phyloP scores from a whole-genome alignment of 2,888 invertebrate species.

The Eulithis prunata region DNA sequence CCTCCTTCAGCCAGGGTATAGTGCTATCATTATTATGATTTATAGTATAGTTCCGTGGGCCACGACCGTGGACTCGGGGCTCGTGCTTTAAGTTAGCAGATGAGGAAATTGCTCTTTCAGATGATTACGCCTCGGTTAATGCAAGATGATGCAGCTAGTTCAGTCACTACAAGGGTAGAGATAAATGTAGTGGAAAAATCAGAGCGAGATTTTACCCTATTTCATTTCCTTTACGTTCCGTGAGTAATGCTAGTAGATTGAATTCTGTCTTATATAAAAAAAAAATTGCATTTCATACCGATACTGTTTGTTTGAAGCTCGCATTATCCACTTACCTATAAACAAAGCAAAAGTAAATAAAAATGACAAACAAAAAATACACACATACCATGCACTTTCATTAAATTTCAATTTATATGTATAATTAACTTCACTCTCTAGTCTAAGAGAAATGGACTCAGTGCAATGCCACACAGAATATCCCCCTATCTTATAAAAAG shows the following conservation, averaged over 20 bases:
- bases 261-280: too few species aligned
- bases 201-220: too few species aligned
- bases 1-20: slow-evolving; percentile 15
- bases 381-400: too few species aligned
- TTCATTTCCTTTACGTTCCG: too few species aligned
- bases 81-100: slow-evolving; percentile 73
- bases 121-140: slow-evolving; percentile 65
- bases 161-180: slow-evolving; percentile 6
- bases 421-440: too few species aligned
- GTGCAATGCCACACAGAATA: too few species aligned
- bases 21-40: slow-evolving; percentile 69
- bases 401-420: too few species aligned
- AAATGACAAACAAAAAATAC: background rate
- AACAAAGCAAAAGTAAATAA: slow-evolving; percentile 5
- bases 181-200: too few species aligned
- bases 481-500: too few species aligned
- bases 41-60: slow-evolving; percentile 70
- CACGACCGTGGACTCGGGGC: slow-evolving; percentile 65
- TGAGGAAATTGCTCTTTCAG: slow-evolving; percentile 77
- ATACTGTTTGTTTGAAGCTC: background rate
- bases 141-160: slow-evolving; percentile 16
- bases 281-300: background rate
- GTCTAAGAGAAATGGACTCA: too few species aligned
- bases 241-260: too few species aligned
- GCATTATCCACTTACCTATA: slow-evolving; percentile 21